Percentiles rank a stretch among this genome's conserved stretches.
phyloP scores from a whole-genome alignment of 53 echinoderm and acorn worm genomes.

The Zoroaster sp. region DNA sequence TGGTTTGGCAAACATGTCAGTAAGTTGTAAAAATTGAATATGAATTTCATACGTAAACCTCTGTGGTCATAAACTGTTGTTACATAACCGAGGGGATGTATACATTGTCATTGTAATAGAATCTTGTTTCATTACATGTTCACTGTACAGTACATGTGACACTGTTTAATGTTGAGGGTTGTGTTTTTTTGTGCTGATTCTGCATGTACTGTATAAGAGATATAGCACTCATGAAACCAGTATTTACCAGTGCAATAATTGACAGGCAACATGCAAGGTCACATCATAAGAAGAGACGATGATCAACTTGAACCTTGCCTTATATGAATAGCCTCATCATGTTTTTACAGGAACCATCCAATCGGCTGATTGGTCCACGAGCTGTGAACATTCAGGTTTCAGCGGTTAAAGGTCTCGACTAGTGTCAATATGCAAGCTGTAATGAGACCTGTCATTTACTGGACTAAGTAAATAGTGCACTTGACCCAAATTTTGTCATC shows the following conservation, averaged over 20 bases:
- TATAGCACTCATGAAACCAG: neutral
- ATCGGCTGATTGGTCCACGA: constrained; percentile 6
- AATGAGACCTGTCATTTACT: neutral
- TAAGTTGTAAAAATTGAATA: too few relatives aligned
- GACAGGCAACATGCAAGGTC: neutral
- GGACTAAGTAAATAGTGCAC: constrained; percentile 7
- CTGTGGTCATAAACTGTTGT: too few relatives aligned
- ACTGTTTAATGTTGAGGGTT: too few relatives aligned
- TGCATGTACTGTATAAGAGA: neutral
- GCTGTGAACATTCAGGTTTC: neutral
- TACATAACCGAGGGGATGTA: too few relatives aligned
- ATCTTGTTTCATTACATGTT: too few relatives aligned
- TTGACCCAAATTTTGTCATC: constrained; percentile 14
- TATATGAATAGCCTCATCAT: neutral
- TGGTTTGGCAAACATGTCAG: too few relatives aligned
- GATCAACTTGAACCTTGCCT: constrained; percentile 26
- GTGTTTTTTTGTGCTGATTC: too few relatives aligned
- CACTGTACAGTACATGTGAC: too few relatives aligned
- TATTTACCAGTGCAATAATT: neutral
- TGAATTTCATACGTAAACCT: too few relatives aligned
- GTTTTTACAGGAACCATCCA: neutral
- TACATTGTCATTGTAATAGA: too few relatives aligned
- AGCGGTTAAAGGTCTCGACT: neutral
- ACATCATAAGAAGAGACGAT: neutral
- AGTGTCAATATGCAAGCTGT: constrained; percentile 18